These are phyloP conservation scores for Ptilorrhoa leucosticta DNA, from an alignment of 2,113 vertebrate genomes.

Conservation along the genomic window DNA sequence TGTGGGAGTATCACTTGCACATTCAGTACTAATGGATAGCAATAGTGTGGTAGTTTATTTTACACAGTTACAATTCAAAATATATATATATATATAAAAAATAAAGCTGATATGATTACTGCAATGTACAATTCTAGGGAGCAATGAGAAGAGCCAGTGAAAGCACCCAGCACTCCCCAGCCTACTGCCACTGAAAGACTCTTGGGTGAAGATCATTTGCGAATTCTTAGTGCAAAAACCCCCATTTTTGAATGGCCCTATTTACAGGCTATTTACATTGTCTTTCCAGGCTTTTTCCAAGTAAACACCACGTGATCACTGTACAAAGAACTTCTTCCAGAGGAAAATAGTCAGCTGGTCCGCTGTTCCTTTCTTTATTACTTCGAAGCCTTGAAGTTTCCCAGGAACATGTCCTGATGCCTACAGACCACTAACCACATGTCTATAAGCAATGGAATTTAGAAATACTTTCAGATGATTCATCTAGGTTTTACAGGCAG, in stretches of 20 bases:
- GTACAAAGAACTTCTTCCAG: neutral
- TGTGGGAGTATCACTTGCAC: neutral
- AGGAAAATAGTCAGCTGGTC: neutral
- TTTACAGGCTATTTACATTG: neutral
- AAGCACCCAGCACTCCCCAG: neutral
- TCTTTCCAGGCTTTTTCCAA: neutral
- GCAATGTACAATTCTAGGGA: neutral
- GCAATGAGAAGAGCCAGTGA: neutral
- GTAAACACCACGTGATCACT: neutral
- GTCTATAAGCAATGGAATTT: neutral
- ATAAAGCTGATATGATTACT: neutral
- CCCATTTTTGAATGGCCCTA: neutral
- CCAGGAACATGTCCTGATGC: neutral
- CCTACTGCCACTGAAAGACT: neutral
- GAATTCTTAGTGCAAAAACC: neutral
- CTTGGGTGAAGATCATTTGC: neutral
- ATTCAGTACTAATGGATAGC: neutral
- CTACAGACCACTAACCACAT: neutral
- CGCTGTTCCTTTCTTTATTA: neutral
- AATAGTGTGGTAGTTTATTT: neutral
- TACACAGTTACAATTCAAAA: conserved; percentile 10
- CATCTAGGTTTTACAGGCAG: neutral
- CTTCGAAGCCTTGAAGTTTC: neutral
- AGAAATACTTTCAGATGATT: neutral
- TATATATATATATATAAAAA: neutral